Conservation (phyloP, 2,797 vertebrate species). For the Coluber constrictor region DNA sequence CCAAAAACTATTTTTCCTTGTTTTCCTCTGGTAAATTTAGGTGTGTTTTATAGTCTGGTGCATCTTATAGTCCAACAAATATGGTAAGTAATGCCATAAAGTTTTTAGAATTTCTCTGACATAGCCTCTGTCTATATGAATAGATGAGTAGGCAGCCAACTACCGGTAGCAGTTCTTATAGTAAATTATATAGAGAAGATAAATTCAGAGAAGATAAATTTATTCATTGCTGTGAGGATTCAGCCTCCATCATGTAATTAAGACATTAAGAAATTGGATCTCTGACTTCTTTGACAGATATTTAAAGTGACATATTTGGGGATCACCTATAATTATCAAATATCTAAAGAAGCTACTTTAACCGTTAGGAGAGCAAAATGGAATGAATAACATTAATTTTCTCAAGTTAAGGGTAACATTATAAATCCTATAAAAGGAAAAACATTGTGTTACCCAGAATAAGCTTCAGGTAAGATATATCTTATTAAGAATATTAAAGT, state of each 20-base stretch:
- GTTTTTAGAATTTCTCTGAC: background rate
- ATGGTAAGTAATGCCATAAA: background rate
- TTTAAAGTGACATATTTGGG: constrained; percentile 16
- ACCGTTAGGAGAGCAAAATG: constrained; percentile 17
- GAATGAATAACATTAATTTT: constrained; percentile 17
- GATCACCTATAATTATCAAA: constrained; percentile 2
- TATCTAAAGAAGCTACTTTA: constrained; percentile 22
- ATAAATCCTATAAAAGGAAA: background rate
- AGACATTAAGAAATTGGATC: constrained; percentile 8
- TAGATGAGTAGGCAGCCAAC: background rate
- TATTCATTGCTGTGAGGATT: background rate
- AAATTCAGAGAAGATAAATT: background rate
- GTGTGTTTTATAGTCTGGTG: no score
- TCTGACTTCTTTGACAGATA: constrained; percentile 10
- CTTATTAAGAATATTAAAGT: background rate
- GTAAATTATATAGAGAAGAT: background rate
- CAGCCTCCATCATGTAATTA: background rate
- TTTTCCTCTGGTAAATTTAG: no score
- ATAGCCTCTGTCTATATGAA: background rate
- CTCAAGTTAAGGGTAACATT: background rate
- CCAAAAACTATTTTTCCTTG: no score
- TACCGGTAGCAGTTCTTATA: background rate
- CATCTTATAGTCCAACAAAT: no score
- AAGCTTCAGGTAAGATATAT: background rate
- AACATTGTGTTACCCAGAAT: background rate